A percentile compares a stretch with the other conserved stretches of the same genome.
phyloP scores from a whole-genome alignment of 2,113 vertebrate genomes.

The Aplodontia rufa region DNA sequence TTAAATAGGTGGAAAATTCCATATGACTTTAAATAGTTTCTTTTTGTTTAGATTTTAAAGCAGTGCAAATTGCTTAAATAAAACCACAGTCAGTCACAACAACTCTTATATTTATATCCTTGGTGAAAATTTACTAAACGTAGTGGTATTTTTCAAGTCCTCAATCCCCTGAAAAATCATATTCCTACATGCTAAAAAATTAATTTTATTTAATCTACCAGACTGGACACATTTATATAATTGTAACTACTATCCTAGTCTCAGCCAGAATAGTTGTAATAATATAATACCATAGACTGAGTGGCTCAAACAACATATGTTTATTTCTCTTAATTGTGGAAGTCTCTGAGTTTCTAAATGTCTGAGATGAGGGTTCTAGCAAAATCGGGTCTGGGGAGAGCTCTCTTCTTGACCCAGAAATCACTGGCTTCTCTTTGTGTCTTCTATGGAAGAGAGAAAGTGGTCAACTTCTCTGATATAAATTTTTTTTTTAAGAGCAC shows the following conservation, averaged over 20 bases:
- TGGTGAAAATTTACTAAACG: background rate
- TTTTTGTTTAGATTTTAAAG: background rate
- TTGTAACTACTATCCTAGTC: background rate
- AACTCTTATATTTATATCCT: background rate
- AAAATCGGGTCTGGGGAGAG: background rate
- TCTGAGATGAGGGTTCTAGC: background rate
- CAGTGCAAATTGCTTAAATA: background rate
- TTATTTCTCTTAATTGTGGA: background rate
- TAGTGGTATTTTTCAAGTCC: background rate
- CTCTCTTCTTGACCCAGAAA: background rate
- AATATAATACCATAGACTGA: background rate
- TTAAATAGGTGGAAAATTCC: background rate
- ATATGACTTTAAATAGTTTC: background rate
- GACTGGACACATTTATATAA: background rate
- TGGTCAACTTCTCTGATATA: background rate
- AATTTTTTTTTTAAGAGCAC: background rate
- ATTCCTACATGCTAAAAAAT: background rate
- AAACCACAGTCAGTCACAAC: background rate
- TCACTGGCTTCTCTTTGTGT: background rate
- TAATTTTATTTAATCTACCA: background rate
- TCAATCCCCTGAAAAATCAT: background rate
- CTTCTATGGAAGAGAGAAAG: background rate
- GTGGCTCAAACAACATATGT: background rate
- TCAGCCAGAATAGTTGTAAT: background rate
- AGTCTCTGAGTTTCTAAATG: background rate